Evolutionary conservation across 1,140 invertebrate species (phyloP).

Genomic region (Pseudomyrmex pallidus): DNA sequence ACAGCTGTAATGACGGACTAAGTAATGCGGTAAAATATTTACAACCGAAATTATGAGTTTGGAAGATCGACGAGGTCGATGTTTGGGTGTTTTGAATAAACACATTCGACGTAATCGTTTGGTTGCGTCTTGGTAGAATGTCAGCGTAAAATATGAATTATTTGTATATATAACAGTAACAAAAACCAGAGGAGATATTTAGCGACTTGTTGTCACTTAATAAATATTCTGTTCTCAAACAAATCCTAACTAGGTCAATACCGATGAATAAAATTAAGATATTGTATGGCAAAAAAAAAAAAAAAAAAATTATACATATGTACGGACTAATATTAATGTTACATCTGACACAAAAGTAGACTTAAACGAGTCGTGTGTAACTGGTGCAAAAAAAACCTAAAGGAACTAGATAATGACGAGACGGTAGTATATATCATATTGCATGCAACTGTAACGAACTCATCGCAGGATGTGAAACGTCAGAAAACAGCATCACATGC

Average conservation of each 20-base stretch:
- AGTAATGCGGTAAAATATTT: conserved; percentile 9
- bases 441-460: background rate
- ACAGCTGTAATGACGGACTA: background rate
- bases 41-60: conserved; percentile 9
- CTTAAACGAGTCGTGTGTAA: background rate
- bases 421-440: background rate
- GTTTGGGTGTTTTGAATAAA: background rate
- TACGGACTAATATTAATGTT: background rate
- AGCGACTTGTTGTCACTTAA: background rate
- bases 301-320: too few relatives aligned
- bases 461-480: conserved; percentile 1
- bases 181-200: background rate
- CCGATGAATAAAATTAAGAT: background rate
- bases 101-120: too few relatives aligned
- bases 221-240: background rate
- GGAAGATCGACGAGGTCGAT: background rate
- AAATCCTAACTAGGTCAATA: background rate
- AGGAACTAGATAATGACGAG: background rate
- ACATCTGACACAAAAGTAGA: background rate
- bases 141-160: too few relatives aligned
- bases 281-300: too few relatives aligned
- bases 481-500: background rate
- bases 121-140: too few relatives aligned
- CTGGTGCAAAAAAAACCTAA: background rate
- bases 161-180: too few relatives aligned